These are phyloP conservation scores for Platynereis dumerilii DNA, from an alignment of 2,888 invertebrate genomes.

Conservation along the genomic window DNA sequence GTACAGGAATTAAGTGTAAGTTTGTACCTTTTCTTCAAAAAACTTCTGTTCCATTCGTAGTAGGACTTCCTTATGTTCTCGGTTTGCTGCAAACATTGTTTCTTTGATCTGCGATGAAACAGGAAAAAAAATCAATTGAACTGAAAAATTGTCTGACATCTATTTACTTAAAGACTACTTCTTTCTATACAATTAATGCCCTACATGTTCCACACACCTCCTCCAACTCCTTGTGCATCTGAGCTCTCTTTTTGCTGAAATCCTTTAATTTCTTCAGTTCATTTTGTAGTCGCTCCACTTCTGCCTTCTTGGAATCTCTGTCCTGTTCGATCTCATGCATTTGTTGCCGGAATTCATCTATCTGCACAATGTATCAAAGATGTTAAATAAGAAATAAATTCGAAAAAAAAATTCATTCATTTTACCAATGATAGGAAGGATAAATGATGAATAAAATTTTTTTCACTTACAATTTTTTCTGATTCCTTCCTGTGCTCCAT, in stretches of 20 bases:
- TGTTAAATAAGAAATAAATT: neutral
- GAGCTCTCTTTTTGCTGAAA: conserved; percentile 57
- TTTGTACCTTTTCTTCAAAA: conserved; percentile 64
- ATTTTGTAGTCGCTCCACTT: conserved; percentile 58
- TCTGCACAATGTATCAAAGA: conserved; percentile 25
- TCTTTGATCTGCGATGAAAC: conserved; percentile 59
- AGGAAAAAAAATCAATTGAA: neutral
- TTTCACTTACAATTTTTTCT: conserved; percentile 47
- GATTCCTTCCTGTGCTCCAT: conserved; percentile 56
- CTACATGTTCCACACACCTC: conserved; percentile 44
- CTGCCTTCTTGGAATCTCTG: conserved; percentile 54
- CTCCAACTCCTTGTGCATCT: conserved; percentile 63
- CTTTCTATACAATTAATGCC: neutral
- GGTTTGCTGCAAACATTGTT: conserved; percentile 56
- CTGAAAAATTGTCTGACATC: neutral
- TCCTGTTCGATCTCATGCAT: conserved; percentile 57
- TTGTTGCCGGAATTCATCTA: conserved; percentile 57
- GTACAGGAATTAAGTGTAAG: no score
- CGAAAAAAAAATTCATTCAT: neutral
- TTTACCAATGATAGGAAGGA: no score
- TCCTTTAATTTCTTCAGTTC: conserved; percentile 63
- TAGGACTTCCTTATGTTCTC: conserved; percentile 58
- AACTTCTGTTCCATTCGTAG: conserved; percentile 62
- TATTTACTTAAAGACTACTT: neutral
- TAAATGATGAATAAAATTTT: no score